Evolutionary conservation across 1,140 invertebrate species (phyloP).

Genomic region (Gryon sp.): DNA sequence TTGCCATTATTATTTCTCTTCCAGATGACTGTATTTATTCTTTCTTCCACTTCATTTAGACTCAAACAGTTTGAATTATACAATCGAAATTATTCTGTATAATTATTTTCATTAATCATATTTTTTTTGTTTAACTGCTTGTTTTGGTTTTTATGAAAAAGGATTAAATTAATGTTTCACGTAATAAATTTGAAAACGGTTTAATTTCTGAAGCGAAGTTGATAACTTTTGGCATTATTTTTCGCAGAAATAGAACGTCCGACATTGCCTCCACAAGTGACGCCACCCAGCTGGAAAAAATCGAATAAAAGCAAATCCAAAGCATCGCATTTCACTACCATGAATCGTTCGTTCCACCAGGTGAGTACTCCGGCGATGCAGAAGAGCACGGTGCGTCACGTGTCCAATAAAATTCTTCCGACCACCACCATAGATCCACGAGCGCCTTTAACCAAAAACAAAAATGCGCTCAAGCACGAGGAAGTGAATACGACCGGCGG

Average conservation of each 20-base stretch:
- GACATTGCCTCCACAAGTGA: constrained; percentile 80
- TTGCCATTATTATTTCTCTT: too few relatives aligned
- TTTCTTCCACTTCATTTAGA: too few relatives aligned
- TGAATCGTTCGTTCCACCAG: constrained; percentile 68
- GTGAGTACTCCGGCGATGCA: constrained; percentile 75
- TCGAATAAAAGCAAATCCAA: constrained; percentile 67
- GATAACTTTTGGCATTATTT: constrained; percentile 58
- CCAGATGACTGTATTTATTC: too few relatives aligned
- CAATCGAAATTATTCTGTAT: too few relatives aligned
- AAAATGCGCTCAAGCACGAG: constrained; percentile 72
- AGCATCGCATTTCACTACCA: constrained; percentile 64
- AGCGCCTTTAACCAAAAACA: constrained; percentile 69
- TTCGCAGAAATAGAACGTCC: constrained; percentile 81
- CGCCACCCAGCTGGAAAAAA: constrained; percentile 76
- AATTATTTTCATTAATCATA: too few relatives aligned
- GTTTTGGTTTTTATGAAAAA: neutral
- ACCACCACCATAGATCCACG: constrained; percentile 80
- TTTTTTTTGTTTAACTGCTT: too few relatives aligned
- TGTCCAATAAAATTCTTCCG: constrained; percentile 68
- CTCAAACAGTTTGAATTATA: too few relatives aligned
- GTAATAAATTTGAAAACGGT: constrained; percentile 25
- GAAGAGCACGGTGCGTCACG: constrained; percentile 71
- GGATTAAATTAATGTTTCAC: constrained; percentile 27
- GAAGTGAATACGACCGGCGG: constrained; percentile 65
- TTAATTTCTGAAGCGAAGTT: constrained; percentile 36